Evolutionary conservation across 2,888 invertebrate genomes (phyloP).

Genomic region (Sepioteuthis lessoniana): DNA sequence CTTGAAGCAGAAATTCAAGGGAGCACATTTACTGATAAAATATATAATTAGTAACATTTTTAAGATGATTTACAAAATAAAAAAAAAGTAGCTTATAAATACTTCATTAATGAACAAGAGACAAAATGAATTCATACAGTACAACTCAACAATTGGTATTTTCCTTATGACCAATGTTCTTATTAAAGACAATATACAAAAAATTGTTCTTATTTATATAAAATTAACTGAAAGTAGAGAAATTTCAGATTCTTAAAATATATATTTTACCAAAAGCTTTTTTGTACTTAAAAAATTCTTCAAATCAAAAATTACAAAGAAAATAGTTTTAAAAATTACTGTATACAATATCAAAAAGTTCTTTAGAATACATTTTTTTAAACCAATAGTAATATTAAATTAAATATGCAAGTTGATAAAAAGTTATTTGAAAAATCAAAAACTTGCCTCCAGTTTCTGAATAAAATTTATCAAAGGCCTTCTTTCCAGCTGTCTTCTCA

Average conservation of each 20-base stretch:
- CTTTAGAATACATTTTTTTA: background rate
- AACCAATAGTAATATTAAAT: no score
- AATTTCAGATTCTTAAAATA: background rate
- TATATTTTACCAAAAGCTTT: background rate
- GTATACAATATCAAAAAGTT: background rate
- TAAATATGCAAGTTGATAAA: no score
- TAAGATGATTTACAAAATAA: no score
- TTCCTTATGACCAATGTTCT: no score
- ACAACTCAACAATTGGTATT: no score
- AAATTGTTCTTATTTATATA: background rate
- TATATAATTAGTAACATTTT: no score
- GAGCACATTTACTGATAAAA: no score
- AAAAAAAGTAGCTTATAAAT: no score
- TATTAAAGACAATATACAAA: no score
- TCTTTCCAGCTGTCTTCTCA: conserved; percentile 86
- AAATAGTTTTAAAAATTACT: background rate
- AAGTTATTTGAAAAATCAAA: background rate
- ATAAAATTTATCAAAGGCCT: conserved; percentile 89
- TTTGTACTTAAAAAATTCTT: background rate
- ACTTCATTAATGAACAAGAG: no score
- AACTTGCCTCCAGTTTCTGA: conserved; percentile 68
- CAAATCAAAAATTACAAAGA: background rate
- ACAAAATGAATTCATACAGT: no score
- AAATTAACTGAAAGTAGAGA: background rate
- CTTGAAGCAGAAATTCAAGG: no score